Evolutionary conservation across 2,797 vertebrate species (phyloP).

Genomic region (Etheostoma perlongum): DNA sequence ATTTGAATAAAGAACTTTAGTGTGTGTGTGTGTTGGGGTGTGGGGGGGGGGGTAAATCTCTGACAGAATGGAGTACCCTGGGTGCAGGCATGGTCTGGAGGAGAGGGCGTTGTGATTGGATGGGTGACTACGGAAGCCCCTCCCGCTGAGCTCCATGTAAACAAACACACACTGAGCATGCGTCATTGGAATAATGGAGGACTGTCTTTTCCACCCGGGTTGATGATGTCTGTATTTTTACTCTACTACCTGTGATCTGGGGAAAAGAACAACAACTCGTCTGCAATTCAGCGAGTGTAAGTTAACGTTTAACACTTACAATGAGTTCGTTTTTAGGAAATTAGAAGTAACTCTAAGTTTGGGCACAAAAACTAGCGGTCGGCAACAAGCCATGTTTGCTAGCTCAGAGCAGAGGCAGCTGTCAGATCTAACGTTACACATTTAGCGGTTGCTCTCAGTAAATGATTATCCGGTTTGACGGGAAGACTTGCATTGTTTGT

Average conservation of each 20-base stretch:
- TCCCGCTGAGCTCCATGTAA: slow-evolving; percentile 77
- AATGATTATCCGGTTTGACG: not conserved
- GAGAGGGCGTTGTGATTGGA: slow-evolving; percentile 56
- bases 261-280: slow-evolving; percentile 34
- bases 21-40: no score
- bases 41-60: no score
- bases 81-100: not conserved
- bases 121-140: slow-evolving; percentile 13
- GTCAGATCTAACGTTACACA: slow-evolving; percentile 58
- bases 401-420: slow-evolving; percentile 58
- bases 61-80: no score
- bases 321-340: not conserved
- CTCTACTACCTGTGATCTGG: slow-evolving; percentile 45
- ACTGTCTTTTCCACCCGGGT: slow-evolving; percentile 70
- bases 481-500: not conserved
- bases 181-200: slow-evolving; percentile 85
- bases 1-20: not conserved
- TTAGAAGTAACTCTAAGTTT: slow-evolving; percentile 35
- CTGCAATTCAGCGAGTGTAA: slow-evolving; percentile 67
- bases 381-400: slow-evolving; percentile 67
- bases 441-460: not conserved
- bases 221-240: slow-evolving; percentile 68
- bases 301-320: slow-evolving; percentile 32
- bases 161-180: slow-evolving; percentile 85
- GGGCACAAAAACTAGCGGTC: slow-evolving; percentile 37